These are phyloP conservation scores for Pipra filicauda DNA, from an alignment of 2,113 vertebrate genomes.

Conservation along the genomic window DNA sequence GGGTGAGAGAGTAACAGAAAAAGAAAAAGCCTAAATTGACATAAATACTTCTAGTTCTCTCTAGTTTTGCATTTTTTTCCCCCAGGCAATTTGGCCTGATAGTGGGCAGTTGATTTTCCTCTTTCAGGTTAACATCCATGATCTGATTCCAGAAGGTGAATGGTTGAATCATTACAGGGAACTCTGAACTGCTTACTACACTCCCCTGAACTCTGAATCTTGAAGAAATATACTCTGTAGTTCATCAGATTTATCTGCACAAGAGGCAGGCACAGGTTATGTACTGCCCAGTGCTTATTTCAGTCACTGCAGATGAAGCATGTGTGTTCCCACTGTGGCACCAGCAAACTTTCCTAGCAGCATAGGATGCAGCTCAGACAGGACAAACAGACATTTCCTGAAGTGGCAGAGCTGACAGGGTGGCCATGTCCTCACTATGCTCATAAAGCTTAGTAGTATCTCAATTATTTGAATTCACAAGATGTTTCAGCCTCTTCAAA, in stretches of 20 bases:
- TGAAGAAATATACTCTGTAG: neutral
- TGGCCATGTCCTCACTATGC: fast-evolving
- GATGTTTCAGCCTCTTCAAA: neutral
- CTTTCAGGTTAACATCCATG: neutral
- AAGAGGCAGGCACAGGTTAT: neutral
- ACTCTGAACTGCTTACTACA: neutral
- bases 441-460: neutral
- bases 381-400: neutral
- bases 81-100: neutral
- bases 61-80: neutral
- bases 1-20: neutral
- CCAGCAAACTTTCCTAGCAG: neutral
- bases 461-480: neutral
- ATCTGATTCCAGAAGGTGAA: neutral
- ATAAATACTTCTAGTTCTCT: neutral
- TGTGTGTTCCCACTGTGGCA: neutral
- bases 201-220: neutral
- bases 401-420: neutral
- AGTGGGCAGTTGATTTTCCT: neutral
- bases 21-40: neutral
- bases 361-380: neutral
- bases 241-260: neutral
- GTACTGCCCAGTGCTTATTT: neutral
- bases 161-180: neutral
- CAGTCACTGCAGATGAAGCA: neutral